Evolutionary conservation across 2,888 invertebrate species (phyloP).

Genomic region (Caenorhabditis sp.): DNA sequence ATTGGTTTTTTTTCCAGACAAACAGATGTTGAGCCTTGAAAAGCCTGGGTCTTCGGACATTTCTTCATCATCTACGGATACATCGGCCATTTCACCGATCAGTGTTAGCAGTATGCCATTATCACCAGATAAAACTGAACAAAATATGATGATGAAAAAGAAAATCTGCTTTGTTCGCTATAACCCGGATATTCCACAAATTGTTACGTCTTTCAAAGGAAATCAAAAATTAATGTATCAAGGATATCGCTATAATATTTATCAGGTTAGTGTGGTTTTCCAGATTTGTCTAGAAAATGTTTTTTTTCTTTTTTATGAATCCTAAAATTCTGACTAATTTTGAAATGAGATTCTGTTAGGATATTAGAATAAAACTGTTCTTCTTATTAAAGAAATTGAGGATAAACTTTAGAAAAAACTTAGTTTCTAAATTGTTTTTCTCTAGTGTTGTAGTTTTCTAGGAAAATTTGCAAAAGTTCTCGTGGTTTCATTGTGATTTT

Average conservation of each 20-base stretch:
- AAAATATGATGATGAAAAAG: conserved; percentile 16
- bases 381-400: no score
- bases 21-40: conserved; percentile 49
- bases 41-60: conserved; percentile 53
- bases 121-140: conserved; percentile 46
- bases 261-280: conserved; percentile 50
- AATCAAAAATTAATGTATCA: conserved; percentile 70
- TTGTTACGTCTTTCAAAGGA: conserved; percentile 70
- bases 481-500: no score
- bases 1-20: neutral
- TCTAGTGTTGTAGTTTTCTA: no score
- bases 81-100: conserved; percentile 54
- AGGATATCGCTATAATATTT: conserved; percentile 70
- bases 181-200: conserved; percentile 65
- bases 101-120: conserved; percentile 55
- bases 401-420: no score
- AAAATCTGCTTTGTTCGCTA: conserved; percentile 59
- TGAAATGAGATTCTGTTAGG: no score
- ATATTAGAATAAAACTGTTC: no score
- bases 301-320: conserved; percentile 15
- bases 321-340: no score
- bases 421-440: no score
- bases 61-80: conserved; percentile 53
- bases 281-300: neutral
- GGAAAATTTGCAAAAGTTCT: no score